Conservation (phyloP, 2,888 invertebrate species). For the Eutolmus rufibarbis region DNA sequence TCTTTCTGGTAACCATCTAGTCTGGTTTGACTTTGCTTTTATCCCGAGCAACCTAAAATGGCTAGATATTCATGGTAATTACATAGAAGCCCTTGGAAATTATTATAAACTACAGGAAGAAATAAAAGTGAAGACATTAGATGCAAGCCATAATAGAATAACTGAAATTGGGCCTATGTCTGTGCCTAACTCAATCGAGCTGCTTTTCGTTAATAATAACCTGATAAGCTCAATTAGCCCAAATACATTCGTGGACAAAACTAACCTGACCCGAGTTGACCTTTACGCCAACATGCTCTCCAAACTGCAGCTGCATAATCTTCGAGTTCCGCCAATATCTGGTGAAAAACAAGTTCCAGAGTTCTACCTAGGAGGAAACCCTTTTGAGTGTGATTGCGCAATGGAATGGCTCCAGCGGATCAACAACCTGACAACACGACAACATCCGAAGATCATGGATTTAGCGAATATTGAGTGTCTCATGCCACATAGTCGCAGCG, state of each 20-base stretch:
- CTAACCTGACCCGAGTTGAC: slow-evolving; percentile 84
- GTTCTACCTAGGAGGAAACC: slow-evolving; percentile 91
- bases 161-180: slow-evolving; percentile 82
- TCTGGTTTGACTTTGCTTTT: slow-evolving; percentile 93
- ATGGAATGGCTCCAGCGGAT: slow-evolving; percentile 95
- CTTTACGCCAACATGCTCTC: slow-evolving; percentile 88
- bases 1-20: slow-evolving; percentile 88
- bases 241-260: slow-evolving; percentile 87
- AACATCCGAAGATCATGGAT: slow-evolving; percentile 89
- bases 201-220: slow-evolving; percentile 89
- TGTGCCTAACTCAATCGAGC: slow-evolving; percentile 86
- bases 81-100: slow-evolving; percentile 85
- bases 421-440: slow-evolving; percentile 84
- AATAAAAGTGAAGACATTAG: slow-evolving; percentile 82
- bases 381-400: slow-evolving; percentile 92
- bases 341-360: slow-evolving; percentile 78
- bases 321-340: slow-evolving; percentile 78
- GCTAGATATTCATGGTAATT: slow-evolving; percentile 90
- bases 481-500: slow-evolving; percentile 83
- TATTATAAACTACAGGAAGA: slow-evolving; percentile 86
- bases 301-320: slow-evolving; percentile 80
- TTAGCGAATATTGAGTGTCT: slow-evolving; percentile 87
- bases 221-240: slow-evolving; percentile 80
- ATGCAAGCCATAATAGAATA: slow-evolving; percentile 89
- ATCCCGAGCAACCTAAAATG: slow-evolving; percentile 88